These are phyloP conservation scores for Polyploca ridens DNA, from an alignment of 2,888 invertebrate species.

Conservation along the genomic window DNA sequence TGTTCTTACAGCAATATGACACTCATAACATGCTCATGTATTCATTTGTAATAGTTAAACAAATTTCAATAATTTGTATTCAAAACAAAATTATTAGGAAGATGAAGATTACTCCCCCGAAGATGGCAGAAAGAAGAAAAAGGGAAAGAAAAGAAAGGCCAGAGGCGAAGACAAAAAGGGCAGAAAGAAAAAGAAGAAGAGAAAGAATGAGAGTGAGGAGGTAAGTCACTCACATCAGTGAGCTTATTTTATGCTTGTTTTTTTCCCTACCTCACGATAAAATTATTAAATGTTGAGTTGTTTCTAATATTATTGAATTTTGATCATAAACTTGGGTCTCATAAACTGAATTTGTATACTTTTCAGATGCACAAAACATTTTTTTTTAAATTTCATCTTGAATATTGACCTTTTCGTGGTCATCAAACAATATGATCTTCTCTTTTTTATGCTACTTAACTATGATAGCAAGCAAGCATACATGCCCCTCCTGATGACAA, in stretches of 20 bases:
- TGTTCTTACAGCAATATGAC: conserved; percentile 21
- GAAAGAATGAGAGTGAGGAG: conserved; percentile 96
- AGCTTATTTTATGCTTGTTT: background rate
- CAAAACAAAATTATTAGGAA: conserved; percentile 77
- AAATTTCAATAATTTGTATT: background rate
- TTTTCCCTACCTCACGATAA: background rate
- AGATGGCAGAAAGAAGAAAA: conserved; percentile 94
- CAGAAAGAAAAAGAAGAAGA: conserved; percentile 97
- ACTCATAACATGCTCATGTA: conserved; percentile 19
- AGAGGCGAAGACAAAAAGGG: conserved; percentile 96
- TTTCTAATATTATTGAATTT: no score
- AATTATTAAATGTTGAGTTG: background rate
- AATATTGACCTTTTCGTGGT: no score
- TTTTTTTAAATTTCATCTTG: no score
- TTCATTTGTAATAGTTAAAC: conserved; percentile 12
- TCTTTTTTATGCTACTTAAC: no score
- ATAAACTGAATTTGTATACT: background rate
- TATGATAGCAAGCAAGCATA: no score
- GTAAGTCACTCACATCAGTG: conserved; percentile 49
- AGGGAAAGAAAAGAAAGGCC: conserved; percentile 97
- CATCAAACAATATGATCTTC: no score
- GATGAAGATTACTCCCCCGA: conserved; percentile 95
- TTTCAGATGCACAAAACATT: no score
- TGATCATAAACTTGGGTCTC: background rate
- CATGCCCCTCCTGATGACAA: no score